Conservation (phyloP, 2,113 vertebrate species). For the Amazona vittata region DNA sequence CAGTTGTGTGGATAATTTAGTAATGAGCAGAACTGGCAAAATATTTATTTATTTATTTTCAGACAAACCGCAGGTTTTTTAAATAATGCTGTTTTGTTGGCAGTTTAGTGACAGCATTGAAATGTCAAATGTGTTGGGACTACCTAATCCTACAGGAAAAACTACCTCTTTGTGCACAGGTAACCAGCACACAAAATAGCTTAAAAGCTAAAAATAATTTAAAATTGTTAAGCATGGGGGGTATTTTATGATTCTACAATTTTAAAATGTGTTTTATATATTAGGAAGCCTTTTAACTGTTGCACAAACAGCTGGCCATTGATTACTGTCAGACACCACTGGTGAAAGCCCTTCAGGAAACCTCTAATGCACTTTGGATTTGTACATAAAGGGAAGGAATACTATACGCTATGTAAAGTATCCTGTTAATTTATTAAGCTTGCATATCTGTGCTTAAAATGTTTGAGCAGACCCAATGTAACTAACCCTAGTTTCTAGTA, state of each 20-base stretch:
- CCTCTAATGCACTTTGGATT: neutral
- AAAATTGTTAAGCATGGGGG: neutral
- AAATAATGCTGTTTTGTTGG: neutral
- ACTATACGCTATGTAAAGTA: neutral
- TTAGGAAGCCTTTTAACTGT: neutral
- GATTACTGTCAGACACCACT: neutral
- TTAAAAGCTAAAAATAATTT: neutral
- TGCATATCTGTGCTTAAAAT: neutral
- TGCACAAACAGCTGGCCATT: neutral
- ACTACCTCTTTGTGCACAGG: neutral
- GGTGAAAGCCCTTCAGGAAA: neutral
- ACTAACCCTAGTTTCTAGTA: neutral
- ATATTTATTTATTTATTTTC: neutral
- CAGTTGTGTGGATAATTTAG: neutral
- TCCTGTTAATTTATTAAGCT: neutral
- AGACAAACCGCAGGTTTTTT: neutral
- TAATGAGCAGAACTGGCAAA: neutral
- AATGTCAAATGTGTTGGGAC: neutral
- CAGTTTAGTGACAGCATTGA: neutral
- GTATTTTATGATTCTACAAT: neutral
- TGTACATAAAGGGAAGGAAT: neutral
- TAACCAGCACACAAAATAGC: neutral
- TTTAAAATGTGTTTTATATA: neutral
- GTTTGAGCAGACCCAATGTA: neutral
- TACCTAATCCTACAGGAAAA: neutral